These are phyloP conservation scores for Amphipyra tragopoginis DNA, from an alignment of 2,888 invertebrate genomes.

Conservation along the genomic window DNA sequence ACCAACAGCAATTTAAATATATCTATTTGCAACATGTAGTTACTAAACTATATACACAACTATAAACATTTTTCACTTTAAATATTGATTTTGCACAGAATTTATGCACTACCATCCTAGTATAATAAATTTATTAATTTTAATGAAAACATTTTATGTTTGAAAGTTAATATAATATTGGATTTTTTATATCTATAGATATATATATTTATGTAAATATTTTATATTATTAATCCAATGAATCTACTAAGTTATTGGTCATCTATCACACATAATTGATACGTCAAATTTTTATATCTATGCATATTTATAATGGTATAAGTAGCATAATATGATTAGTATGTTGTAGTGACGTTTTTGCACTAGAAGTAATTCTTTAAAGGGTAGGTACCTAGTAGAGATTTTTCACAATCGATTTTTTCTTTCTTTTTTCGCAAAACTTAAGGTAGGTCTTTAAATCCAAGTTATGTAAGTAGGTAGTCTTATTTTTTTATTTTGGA, in stretches of 20 bases:
- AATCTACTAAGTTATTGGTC: constrained; percentile 80
- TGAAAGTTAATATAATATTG: constrained; percentile 44
- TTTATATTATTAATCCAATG: constrained; percentile 64
- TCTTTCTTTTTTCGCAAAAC: constrained; percentile 1
- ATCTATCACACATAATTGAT: constrained; percentile 86
- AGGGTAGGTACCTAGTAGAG: constrained; percentile 4
- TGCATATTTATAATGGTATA: constrained; percentile 22
- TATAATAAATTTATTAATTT: constrained; percentile 46
- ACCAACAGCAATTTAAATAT: constrained; percentile 35
- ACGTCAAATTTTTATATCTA: constrained; percentile 63
- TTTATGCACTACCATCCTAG: constrained; percentile 47
- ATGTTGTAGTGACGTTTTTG: constrained; percentile 20
- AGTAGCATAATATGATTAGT: constrained; percentile 20
- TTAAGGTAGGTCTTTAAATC: constrained; percentile 3
- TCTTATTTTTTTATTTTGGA: constrained; percentile 30
- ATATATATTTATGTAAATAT: constrained; percentile 56
- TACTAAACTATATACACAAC: constrained; percentile 40
- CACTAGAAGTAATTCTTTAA: neutral
- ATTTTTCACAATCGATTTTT: no score
- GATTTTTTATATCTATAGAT: constrained; percentile 51
- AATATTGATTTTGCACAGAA: constrained; percentile 32
- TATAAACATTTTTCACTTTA: constrained; percentile 34
- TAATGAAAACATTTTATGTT: constrained; percentile 53
- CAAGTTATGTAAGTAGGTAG: constrained; percentile 7
- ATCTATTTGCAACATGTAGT: constrained; percentile 34